Percentiles rank a stretch among this genome's conserved stretches.
These are phyloP conservation scores for Pelobates cultripes DNA, from an alignment of 2,797 vertebrate genomes.

Conservation along the genomic window DNA sequence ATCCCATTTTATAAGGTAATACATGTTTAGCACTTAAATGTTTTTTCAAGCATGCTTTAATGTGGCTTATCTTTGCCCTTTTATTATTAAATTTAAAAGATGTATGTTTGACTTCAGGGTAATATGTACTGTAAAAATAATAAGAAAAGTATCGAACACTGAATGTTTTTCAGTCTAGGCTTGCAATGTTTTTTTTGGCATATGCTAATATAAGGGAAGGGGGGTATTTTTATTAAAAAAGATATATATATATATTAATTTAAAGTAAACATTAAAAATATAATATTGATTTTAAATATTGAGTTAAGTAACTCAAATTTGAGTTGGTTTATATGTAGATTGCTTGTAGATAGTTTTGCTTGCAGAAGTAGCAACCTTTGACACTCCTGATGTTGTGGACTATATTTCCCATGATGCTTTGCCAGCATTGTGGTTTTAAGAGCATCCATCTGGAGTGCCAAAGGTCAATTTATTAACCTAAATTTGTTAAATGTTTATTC, in stretches of 20 bases:
- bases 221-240: conserved; percentile 21
- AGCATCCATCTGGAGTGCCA: too few relatives aligned
- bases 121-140: background rate
- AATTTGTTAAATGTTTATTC: too few relatives aligned
- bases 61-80: background rate
- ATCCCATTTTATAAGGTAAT: background rate
- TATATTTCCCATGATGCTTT: too few relatives aligned
- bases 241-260: conserved; percentile 28
- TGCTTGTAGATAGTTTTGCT: background rate
- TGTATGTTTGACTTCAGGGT: background rate
- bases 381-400: too few relatives aligned
- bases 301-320: background rate
- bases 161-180: background rate
- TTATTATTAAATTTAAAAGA: background rate
- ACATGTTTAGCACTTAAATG: background rate
- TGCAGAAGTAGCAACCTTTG: too few relatives aligned
- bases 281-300: background rate
- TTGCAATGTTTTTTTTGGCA: background rate
- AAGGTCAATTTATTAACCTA: too few relatives aligned
- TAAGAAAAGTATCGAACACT: background rate
- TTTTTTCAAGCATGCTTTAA: background rate
- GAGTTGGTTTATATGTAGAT: background rate
- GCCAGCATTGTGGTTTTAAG: too few relatives aligned
- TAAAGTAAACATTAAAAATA: conserved; percentile 17
- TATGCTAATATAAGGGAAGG: conserved; percentile 21